Evolutionary conservation across 1,140 invertebrate genomes (phyloP), one percentile per base, ranked within the genome.

Genomic region (Sycobia sp.): DNA sequence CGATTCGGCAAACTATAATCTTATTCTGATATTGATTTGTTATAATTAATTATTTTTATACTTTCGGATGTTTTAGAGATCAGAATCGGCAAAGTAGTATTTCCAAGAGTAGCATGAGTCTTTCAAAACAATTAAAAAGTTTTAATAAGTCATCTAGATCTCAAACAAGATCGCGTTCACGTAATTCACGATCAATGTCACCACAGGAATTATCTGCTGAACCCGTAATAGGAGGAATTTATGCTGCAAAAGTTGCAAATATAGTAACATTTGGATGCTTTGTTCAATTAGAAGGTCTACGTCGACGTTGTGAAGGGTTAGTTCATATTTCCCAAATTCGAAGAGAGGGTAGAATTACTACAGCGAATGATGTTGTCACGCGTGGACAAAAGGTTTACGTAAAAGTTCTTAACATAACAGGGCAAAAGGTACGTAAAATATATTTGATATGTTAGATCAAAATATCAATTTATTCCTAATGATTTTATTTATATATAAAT

Each of bases 251-350:
- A 82, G 94, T 99, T 0, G 93, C 93, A 5, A 98, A 96, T 72
- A 93, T 99, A 65, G 94, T 98, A 27, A 89, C 92, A 34, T 99
- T 99, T 84, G 98, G 97, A 2, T 98, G 96, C 80, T 99, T 99
- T 83, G 94, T 99, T 1, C 94, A 96, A 79, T 79, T 99, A 7
- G 95, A 98, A 75, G 95, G 96, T 0, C 83, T 99, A 8, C 86
- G 89, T 49, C 87, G 89, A 58, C 85, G 93, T 58, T 94, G 91
- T 87, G 97, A 99, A 81, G 98, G 98, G 2, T 83, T 99, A 0
- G 95, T 98, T 9, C 98, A 99, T 74, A 98, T 99, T 68, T 99
- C 97, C 11, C 95, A 99, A 81, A 79, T 98, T 22, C 77, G 95
- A 34, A 85, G 92, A 44, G 95, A 98, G 81, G 97, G 96, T 0